Evolutionary conservation across 1,140 invertebrate species (phyloP), one percentile per base, ranked within the genome.

Genomic region (Meloidogyne exigua): DNA sequence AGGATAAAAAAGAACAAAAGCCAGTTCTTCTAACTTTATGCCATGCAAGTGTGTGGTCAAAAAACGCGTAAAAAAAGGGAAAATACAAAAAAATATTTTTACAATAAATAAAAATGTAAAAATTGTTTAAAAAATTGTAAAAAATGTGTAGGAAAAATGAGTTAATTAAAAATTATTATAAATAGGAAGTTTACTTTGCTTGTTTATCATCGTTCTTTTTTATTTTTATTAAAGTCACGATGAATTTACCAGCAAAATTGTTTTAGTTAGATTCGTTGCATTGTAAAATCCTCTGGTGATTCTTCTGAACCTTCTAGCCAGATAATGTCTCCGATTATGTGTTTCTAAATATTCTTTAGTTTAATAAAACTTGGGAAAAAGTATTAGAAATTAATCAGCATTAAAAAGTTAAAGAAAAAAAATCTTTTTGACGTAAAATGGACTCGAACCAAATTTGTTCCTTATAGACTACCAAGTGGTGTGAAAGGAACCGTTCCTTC

Each of bases 241-340:
- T 57, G 18, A 57, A 57, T 57, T 57, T 57, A n/a, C 49, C 18
- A 57, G 49, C 49, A 57, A 57, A 57, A 57, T 57, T n/a, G n/a
- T 49, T 49, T 42, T 15, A 13, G 28, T 25, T 65, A 21, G n/a
- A 73, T 28, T 32, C 65, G 72, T 65, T 73, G 72, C 72, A 73
- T 73, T 25, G 72, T 26, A 32, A 73, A 73, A 65, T 73, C 21
- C 28, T 65, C 21, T 12, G 72, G 72, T 25, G 65, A 62, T 15
- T 73, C 72, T 39, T 73, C 72, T 32, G 72, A 73, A 15, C 72
- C 72, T 62, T 73, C 44, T 32, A 73, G 57, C 72, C 72, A 73
- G 12, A 73, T 42, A 28, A 73, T 57, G 21, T 73, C 72, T 9
- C 72, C 72, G 23, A 57, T 64, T 23, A 36, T 13, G 57, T 57